Conservation (phyloP, 2,797 vertebrate species). For the Microctenopoma steveboyesi region DNA sequence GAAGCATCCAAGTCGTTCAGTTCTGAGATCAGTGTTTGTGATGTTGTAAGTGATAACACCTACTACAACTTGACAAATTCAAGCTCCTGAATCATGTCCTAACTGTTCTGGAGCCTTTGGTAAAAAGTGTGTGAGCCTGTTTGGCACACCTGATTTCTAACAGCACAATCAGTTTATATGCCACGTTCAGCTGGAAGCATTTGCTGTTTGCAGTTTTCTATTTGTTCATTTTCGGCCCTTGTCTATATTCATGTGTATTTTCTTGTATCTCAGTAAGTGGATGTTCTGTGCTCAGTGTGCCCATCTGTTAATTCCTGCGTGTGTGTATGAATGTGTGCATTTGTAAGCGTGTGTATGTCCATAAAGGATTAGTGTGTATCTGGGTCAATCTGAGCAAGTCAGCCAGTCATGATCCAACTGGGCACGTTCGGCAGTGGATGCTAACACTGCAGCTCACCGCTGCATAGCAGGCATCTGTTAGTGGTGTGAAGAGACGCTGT, state of each 20-base stretch:
- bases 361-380: constrained; percentile 77
- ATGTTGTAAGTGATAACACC: not conserved
- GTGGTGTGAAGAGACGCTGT: constrained; percentile 20
- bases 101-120: not conserved
- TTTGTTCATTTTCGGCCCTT: not conserved
- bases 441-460: constrained; percentile 57
- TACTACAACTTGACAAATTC: no score
- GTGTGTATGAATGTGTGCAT: constrained; percentile 16
- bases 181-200: not conserved
- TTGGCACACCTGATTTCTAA: not conserved
- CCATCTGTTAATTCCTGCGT: constrained; percentile 6
- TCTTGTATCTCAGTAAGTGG: not conserved
- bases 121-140: not conserved
- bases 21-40: not conserved
- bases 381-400: constrained; percentile 77
- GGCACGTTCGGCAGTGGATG: constrained; percentile 64
- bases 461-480: constrained; percentile 46
- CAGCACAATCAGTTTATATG: not conserved
- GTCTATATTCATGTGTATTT: constrained; percentile 13
- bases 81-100: not conserved
- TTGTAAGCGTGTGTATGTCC: constrained; percentile 30
- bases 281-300: constrained; percentile 3
- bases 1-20: not conserved
- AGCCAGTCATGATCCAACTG: constrained; percentile 63
- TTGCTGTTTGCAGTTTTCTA: not conserved